Conservation (phyloP, 2,797 vertebrate species). For the Macropus fuliginosus region DNA sequence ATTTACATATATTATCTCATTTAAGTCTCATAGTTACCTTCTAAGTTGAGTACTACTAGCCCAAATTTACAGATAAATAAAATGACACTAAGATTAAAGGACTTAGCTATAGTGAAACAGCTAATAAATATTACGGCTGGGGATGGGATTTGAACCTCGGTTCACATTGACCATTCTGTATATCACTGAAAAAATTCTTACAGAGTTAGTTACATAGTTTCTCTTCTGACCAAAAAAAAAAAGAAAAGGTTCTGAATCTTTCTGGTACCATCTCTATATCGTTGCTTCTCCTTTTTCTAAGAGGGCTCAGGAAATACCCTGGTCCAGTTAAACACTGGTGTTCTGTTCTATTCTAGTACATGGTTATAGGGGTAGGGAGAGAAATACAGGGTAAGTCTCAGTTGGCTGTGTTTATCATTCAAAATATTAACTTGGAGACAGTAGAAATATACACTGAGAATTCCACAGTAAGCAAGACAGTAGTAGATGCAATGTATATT, state of each 20-base stretch:
- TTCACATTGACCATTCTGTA: neutral
- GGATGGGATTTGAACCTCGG: neutral
- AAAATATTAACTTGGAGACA: slow-evolving; percentile 33
- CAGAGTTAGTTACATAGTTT: neutral
- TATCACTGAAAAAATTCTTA: neutral
- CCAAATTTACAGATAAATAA: neutral
- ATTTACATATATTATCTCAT: too few species aligned
- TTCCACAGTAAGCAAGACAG: neutral
- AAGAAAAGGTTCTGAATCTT: neutral
- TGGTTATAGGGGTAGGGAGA: neutral
- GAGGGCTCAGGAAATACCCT: neutral
- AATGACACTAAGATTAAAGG: neutral
- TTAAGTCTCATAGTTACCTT: neutral
- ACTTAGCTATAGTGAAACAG: neutral
- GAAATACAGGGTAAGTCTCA: neutral
- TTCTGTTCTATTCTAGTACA: neutral
- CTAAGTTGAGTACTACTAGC: neutral
- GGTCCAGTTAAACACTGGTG: neutral
- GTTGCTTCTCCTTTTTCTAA: slow-evolving; percentile 12
- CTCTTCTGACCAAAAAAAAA: neutral
- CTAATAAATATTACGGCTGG: neutral
- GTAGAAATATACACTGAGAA: neutral
- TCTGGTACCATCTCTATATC: slow-evolving; percentile 27
- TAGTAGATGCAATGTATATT: neutral
- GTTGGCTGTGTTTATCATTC: neutral